Base-by-base conservation (phyloP, 2,113 vertebrate species). In the Tichodroma muraria region DNA sequence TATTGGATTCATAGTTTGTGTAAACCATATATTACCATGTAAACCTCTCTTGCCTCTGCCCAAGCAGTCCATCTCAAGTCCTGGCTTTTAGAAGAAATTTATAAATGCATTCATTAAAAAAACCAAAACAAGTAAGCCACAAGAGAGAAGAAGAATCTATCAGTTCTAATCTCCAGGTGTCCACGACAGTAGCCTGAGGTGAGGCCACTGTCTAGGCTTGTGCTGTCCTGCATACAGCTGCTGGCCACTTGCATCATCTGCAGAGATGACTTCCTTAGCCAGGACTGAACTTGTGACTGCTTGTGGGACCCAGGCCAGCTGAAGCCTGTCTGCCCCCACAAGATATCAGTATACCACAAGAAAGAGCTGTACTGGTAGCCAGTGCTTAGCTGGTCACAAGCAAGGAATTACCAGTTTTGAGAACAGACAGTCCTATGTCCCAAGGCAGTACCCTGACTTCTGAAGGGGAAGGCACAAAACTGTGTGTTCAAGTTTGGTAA, bases 221-320 rank as follows among this genome's bases (percentile, higher is more conserved):
- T 70, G 72, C 80, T 73, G 47, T 22, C 47, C 30, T 59, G 38
- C 38, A 20, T 3, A 10, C 21, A 56, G 38, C 63, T 69, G 45
- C 59, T 49, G 33, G 63, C 42, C 50, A 45, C 72, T 69, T 28
- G 20, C 28, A 53, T 3, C 28, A 33, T 11, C 6, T 31, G 11
- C 31, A 37, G 8, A 24, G 13, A 45, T 40, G n/a, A 49, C 25
- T 50, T 65, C 0, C 0, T 16, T 17, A 78, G 47, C 33, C 78
- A 47, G 78, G 33, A 59, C 19, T 79, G 44, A 35, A 8, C n/a
- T n/a, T 19, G 49, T 52, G 65, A 45, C 30, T n/a, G 38, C 9
- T 30, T 24, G 33, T 45, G 70, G 9, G 33, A 66, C 22, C 30
- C 40, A 60, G 37, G 11, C 78, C 63, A 64, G 52, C 0, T 50